Conservation (phyloP, 2,113 vertebrate species). For the Cyphotilapia sp. region DNA sequence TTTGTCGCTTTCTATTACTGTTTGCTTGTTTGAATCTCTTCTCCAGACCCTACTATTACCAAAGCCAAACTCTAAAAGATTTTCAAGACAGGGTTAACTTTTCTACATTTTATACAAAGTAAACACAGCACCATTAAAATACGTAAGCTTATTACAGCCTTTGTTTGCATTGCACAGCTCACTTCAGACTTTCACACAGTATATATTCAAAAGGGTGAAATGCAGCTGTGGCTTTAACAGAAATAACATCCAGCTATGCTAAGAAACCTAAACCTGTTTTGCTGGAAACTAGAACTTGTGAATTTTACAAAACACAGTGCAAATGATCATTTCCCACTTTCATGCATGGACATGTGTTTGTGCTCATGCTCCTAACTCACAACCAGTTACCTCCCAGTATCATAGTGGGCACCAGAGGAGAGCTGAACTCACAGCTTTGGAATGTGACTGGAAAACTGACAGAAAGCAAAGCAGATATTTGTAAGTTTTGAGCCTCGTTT, state of each 20-base stretch:
- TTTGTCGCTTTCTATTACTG: neutral
- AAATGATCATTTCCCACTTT: neutral
- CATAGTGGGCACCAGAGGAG: conserved; percentile 55
- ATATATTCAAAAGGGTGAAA: neutral
- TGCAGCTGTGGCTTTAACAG: neutral
- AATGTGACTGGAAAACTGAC: conserved; percentile 60
- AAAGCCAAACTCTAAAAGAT: neutral
- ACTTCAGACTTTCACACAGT: neutral
- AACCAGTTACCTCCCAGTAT: conserved; percentile 53
- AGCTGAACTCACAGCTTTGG: conserved; percentile 69
- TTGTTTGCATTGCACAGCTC: neutral
- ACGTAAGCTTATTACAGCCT: neutral
- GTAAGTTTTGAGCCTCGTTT: neutral
- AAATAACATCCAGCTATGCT: neutral
- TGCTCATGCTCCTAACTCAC: conserved; percentile 23
- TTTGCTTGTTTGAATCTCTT: neutral
- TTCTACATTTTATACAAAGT: neutral
- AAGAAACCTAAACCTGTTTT: neutral
- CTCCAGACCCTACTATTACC: neutral
- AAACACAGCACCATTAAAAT: neutral
- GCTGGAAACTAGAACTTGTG: neutral
- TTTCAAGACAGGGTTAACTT: neutral
- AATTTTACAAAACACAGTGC: neutral
- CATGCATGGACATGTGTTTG: neutral
- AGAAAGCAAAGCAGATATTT: conserved; percentile 51